Base-by-base conservation (phyloP, 2,113 vertebrate genomes). In the Zeus faber region DNA sequence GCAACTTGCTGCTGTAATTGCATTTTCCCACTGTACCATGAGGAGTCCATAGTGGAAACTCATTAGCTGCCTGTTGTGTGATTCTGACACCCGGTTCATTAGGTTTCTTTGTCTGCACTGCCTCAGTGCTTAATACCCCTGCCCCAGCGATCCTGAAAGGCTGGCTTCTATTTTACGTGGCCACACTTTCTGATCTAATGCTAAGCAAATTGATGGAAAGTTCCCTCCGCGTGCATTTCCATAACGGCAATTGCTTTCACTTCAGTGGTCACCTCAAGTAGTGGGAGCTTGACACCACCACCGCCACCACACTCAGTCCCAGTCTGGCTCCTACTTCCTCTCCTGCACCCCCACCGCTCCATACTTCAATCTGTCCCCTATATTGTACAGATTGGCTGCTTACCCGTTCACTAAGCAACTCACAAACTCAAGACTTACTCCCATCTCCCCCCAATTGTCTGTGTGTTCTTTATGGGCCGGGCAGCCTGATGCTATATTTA, bases 401-500 rank as follows among this genome's bases (percentile, higher is more conserved):
- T n/a, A n/a, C n/a, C n/a, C n/a, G n/a, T n/a, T n/a, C n/a, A n/a
- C n/a, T n/a, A n/a, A n/a, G n/a, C n/a, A n/a, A n/a, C n/a, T n/a
- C n/a, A n/a, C n/a, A n/a, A n/a, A n/a, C n/a, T n/a, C n/a, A n/a
- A n/a, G n/a, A n/a, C n/a, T n/a, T n/a, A n/a, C n/a, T n/a, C n/a
- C n/a, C 41, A 26, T 4, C 24, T 56, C 13, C 58, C n/a, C 46
- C 5, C 47, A 31, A 68, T 35, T 46, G 63, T 72, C 44, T 67
- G 22, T 72, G 49, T 80, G 18, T 69, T 75, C 60, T 72, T 70
- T 70, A 43, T 50, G 49, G 49, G 21, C 56, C 45, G 50, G 47
- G 35, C 58, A 54, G 58, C 20, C 62, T 33, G 58, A 39, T 70
- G 57, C 76, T 81, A 84, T 74, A 72, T 81, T 82, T 86, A 86